phyloP scores from a whole-genome alignment of 2,888 invertebrate species.

The Andrena fulva region DNA sequence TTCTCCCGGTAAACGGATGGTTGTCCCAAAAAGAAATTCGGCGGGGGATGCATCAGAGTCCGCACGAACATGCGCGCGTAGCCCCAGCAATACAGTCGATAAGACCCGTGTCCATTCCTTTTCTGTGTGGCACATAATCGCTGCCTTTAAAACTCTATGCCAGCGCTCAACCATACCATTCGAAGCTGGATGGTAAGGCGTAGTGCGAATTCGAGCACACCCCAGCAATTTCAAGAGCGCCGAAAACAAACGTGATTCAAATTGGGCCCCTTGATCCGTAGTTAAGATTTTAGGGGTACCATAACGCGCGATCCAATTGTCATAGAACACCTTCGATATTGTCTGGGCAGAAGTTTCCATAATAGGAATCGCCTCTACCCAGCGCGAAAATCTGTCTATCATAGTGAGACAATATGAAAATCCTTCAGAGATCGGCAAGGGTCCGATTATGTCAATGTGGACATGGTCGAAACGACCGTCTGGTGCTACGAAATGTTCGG shows the following conservation, averaged over 20 bases:
- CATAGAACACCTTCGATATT: background rate
- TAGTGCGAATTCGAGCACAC: too few species aligned
- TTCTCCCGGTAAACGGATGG: conserved; percentile 9
- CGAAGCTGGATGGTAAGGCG: too few species aligned
- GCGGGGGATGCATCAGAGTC: background rate
- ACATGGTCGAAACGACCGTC: too few species aligned
- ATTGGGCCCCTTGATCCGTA: too few species aligned
- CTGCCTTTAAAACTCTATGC: conserved; percentile 1
- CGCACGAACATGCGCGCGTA: background rate
- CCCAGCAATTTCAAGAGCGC: too few species aligned
- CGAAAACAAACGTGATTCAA: too few species aligned
- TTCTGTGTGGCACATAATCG: background rate
- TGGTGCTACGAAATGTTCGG: background rate
- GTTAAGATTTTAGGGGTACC: conserved; percentile 4
- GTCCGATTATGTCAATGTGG: conserved; percentile 5
- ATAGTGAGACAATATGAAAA: conserved; percentile 11
- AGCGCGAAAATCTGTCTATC: conserved; percentile 21
- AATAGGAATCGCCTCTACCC: conserved; percentile 8
- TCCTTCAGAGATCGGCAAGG: background rate
- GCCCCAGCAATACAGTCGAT: background rate
- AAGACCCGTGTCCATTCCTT: background rate
- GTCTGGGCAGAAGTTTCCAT: background rate
- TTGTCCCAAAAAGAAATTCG: background rate
- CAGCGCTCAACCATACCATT: conserved; percentile 64
- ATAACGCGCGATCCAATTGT: conserved; percentile 12